Base-by-base conservation (phyloP, 1,140 invertebrate species). In the Pemphigus obesinymphae region DNA sequence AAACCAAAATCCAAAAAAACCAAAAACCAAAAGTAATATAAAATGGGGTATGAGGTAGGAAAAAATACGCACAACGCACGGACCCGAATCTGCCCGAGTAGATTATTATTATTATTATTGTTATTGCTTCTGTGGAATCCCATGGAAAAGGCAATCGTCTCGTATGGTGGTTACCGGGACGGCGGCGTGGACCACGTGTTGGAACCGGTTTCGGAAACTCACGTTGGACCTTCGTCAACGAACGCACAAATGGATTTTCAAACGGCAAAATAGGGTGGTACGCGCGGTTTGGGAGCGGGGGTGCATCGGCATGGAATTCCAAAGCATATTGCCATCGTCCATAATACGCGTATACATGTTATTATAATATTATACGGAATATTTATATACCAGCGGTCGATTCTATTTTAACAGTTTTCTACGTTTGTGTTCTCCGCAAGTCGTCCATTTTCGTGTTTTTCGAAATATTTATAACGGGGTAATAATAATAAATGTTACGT, bases 241-340 rank as follows among this genome's bases (percentile, higher is more conserved):
- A 29, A 50, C 34, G 53, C 20, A 40, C n/a, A 17, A 37, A 37
- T 34, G 53, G 53, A 78, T 78, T 37, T 78, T 78, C 53, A 43
- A 58, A 78, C 34, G 37, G 31, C 20, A 6, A 45, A 1, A n/a
- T 11, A 40, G 66, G n/a, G 13, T 15, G 17, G 68, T 43, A n/a
- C n/a, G n/a, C n/a, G n/a, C n/a, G n/a, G n/a, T n/a, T n/a, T n/a
- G 37, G 40, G n/a, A 29, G 40, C 68, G 37, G 37, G 68, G 37
- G 68, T 45, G 68, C 37, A 29, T 43, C 66, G 37, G 37, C 73
- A 53, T 78, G 75, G 40, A 78, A 78, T 78, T 78, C 75, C 75
- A 58, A 37, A 31, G 17, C 40, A 37, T 37, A 66, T 34, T n/a
- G n/a, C n/a, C n/a, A n/a, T n/a, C n/a, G n/a, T n/a, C n/a, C n/a